Evolutionary conservation across 2,797 vertebrate species (phyloP).

Genomic region (Acomys russatus): DNA sequence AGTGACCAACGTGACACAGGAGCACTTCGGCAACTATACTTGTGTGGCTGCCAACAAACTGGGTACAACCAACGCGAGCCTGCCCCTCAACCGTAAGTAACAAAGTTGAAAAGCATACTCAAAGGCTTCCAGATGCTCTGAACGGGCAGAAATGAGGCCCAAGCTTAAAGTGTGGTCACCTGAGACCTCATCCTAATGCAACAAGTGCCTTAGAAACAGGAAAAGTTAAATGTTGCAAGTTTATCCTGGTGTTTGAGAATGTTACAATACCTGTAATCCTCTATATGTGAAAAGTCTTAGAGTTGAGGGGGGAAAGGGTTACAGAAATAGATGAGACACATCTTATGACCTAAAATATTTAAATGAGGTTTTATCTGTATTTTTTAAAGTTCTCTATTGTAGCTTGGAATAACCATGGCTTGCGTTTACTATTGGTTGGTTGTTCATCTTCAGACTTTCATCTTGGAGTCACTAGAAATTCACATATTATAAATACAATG

Average conservation of each 20-base stretch:
- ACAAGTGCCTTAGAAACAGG: not conserved
- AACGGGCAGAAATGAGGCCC: not conserved
- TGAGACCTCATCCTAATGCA: not conserved
- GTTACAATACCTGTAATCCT: not conserved
- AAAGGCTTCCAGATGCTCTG: not conserved
- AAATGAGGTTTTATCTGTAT: not conserved
- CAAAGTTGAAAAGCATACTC: not conserved
- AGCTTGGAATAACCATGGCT: not conserved
- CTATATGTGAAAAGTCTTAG: not conserved
- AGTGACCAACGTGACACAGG: conserved; percentile 98
- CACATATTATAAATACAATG: conserved; percentile 35
- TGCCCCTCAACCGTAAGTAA: conserved; percentile 99
- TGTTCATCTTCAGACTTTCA: conserved; percentile 48
- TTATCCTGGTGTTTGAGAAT: not conserved
- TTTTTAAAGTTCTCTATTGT: not conserved
- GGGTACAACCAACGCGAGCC: conserved; percentile 96
- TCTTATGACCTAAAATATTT: not conserved
- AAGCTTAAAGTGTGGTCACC: not conserved
- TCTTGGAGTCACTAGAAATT: conserved; percentile 30
- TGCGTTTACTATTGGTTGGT: not conserved
- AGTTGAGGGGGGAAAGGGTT: not conserved
- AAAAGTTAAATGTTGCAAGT: not conserved
- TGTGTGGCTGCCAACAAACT: conserved; percentile 98
- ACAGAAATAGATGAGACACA: not conserved
- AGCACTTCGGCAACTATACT: conserved; percentile 99